Conservation (phyloP, 2,113 vertebrate species). For the Hippocampus barbouri region DNA sequence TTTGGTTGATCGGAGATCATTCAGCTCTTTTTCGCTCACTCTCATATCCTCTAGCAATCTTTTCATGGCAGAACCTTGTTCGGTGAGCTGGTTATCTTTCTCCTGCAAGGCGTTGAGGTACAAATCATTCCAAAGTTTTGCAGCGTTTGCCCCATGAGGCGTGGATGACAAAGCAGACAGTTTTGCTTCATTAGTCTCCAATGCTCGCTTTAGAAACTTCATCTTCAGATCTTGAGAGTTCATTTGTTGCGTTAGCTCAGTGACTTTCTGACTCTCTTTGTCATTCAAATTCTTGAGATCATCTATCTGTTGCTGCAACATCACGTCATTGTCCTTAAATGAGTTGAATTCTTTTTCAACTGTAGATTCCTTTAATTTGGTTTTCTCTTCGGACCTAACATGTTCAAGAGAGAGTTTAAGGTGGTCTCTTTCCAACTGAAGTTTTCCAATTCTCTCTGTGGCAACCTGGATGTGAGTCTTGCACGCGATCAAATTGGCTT, state of each 20-base stretch:
- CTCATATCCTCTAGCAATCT: slow-evolving; percentile 72
- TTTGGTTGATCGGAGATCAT: slow-evolving; percentile 64
- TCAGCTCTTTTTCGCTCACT: slow-evolving; percentile 62
- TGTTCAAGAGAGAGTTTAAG: slow-evolving; percentile 50
- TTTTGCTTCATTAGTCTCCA: slow-evolving; percentile 67
- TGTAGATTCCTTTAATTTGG: slow-evolving; percentile 33
- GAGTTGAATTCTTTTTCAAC: slow-evolving; percentile 57
- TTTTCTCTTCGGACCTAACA: slow-evolving; percentile 53
- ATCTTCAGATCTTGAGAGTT: slow-evolving; percentile 64
- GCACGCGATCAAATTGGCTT: slow-evolving; percentile 57
- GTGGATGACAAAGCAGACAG: slow-evolving; percentile 70
- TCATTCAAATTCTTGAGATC: slow-evolving; percentile 66
- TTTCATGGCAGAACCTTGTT: slow-evolving; percentile 69
- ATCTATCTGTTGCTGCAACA: slow-evolving; percentile 58
- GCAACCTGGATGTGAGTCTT: slow-evolving; percentile 61
- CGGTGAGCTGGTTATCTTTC: slow-evolving; percentile 78
- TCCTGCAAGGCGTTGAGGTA: slow-evolving; percentile 74
- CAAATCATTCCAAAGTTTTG: slow-evolving; percentile 70
- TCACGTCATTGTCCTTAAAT: slow-evolving; percentile 60
- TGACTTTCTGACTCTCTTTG: slow-evolving; percentile 36
- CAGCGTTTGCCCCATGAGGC: slow-evolving; percentile 65
- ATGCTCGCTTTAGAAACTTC: slow-evolving; percentile 67
- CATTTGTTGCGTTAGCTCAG: slow-evolving; percentile 61
- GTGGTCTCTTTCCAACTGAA: slow-evolving; percentile 65
- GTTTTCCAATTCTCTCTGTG: slow-evolving; percentile 45